These are phyloP conservation scores for Hypolimnas misippus DNA, from an alignment of 2,888 invertebrate species.

Conservation along the genomic window DNA sequence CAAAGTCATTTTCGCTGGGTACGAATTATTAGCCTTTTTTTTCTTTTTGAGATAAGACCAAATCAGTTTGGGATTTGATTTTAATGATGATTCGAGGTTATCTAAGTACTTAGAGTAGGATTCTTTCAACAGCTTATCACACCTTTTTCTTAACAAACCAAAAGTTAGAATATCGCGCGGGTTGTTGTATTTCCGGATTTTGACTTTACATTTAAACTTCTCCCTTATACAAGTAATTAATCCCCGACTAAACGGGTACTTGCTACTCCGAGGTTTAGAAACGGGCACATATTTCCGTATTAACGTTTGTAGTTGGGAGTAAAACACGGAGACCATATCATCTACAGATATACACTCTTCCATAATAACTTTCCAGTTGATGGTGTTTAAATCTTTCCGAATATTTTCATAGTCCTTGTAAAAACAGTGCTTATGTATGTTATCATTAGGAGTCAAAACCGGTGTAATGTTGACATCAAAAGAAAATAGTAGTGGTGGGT, in stretches of 20 bases:
- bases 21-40: neutral
- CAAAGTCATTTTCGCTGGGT: neutral
- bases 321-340: neutral
- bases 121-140: neutral
- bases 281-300: slow-evolving; percentile 5
- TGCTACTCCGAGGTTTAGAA: neutral
- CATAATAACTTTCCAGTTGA: neutral
- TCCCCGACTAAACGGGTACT: slow-evolving; percentile 10
- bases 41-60: neutral
- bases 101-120: slow-evolving; percentile 11
- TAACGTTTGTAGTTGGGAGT: neutral
- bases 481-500: slow-evolving; percentile 8
- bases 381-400: neutral
- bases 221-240: slow-evolving; percentile 12
- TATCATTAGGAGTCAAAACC: neutral
- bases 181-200: slow-evolving; percentile 15
- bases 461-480: neutral
- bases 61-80: neutral
- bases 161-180: slow-evolving; percentile 11
- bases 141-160: slow-evolving; percentile 4
- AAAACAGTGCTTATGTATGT: neutral
- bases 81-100: neutral
- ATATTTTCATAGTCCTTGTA: slow-evolving; percentile 6
- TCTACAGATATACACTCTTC: neutral
- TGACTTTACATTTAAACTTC: slow-evolving; percentile 8